phyloP scores from a whole-genome alignment of 2,888 invertebrate genomes.

The Clitarchus hookeri region DNA sequence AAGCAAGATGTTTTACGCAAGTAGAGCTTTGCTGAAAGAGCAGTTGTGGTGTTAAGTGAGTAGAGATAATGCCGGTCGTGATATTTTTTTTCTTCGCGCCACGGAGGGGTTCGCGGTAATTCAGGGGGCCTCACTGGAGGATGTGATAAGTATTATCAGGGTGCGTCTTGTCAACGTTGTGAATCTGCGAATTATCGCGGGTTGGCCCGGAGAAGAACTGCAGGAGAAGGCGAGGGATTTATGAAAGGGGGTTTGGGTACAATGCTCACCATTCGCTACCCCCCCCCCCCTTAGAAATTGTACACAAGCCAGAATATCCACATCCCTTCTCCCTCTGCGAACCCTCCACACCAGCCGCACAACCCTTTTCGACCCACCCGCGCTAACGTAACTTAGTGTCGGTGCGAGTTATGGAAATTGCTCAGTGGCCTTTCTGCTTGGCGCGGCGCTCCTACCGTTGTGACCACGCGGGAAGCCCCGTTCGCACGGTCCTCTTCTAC shows the following conservation, averaged over 20 bases:
- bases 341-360: neutral
- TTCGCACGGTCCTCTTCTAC: neutral
- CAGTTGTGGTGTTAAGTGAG: neutral
- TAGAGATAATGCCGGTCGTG: neutral
- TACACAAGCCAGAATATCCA: neutral
- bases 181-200: neutral
- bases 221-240: neutral
- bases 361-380: neutral
- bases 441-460: neutral
- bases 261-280: neutral
- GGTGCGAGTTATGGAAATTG: conserved; percentile 26
- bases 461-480: neutral
- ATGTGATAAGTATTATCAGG: conserved; percentile 4
- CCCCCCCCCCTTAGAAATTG: neutral
- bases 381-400: conserved; percentile 20
- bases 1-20: conserved; percentile 6
- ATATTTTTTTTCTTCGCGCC: neutral
- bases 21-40: neutral
- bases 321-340: neutral
- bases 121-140: neutral
- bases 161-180: conserved; percentile 8
- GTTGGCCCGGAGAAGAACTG: neutral
- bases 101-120: neutral
- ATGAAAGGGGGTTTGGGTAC: conserved; percentile 8
- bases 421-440: conserved; percentile 24